A percentile compares a stretch with the other conserved stretches of the same genome.
phyloP scores from a whole-genome alignment of 1,140 invertebrate species.

The Pseudomyrmex cubaensis region DNA sequence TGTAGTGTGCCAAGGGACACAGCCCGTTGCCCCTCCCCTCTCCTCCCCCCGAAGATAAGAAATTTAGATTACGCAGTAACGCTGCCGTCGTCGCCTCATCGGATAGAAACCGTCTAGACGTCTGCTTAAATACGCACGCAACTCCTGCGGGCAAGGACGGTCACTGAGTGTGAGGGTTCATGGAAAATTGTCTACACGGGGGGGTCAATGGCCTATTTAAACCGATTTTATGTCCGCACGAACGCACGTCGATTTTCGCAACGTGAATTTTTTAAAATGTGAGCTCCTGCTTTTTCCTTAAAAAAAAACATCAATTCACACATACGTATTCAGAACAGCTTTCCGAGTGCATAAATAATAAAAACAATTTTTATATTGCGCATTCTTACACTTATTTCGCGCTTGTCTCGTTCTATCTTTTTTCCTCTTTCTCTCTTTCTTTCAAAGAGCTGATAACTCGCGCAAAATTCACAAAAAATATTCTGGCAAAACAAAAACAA shows the following conservation, averaged over 20 bases:
- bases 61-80: conserved; percentile 55
- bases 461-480: neutral
- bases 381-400: no score
- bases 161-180: neutral
- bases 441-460: neutral
- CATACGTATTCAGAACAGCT: no score
- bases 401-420: no score
- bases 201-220: neutral
- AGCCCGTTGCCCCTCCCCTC: neutral
- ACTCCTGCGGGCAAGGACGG: conserved; percentile 51
- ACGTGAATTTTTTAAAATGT: neutral
- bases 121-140: conserved; percentile 71
- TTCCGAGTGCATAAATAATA: no score
- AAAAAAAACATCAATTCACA: no score
- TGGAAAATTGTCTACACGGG: neutral
- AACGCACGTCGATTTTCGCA: neutral
- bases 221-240: neutral
- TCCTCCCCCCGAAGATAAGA: conserved; percentile 52
- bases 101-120: conserved; percentile 74
- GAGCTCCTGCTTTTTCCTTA: neutral
- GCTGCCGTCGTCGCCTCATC: conserved; percentile 32
- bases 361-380: no score
- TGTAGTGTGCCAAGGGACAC: neutral
- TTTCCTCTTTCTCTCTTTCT: neutral
- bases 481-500: neutral